Conservation (phyloP, 2,888 invertebrate species). For the Diplazon laetatorius region DNA sequence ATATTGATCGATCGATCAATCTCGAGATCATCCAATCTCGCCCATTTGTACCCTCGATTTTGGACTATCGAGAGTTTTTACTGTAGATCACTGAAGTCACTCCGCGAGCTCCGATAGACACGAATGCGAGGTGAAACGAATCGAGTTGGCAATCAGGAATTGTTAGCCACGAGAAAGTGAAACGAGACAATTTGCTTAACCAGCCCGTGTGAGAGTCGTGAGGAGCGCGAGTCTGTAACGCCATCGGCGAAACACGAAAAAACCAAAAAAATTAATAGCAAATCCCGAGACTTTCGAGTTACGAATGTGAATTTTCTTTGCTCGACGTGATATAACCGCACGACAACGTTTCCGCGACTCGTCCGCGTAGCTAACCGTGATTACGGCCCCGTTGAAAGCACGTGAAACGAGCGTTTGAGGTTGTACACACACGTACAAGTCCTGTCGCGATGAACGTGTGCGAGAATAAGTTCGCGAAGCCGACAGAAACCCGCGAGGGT, state of each 20-base stretch:
- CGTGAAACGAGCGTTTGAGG: conserved; percentile 3
- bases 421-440: too few relatives aligned
- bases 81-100: too few relatives aligned
- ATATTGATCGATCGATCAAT: too few relatives aligned
- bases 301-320: conserved; percentile 79
- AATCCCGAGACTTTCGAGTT: conserved; percentile 72
- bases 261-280: not conserved
- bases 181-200: conserved; percentile 77
- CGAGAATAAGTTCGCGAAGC: conserved; percentile 10
- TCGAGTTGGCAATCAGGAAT: conserved; percentile 67
- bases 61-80: too few relatives aligned
- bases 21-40: too few relatives aligned
- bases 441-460: too few relatives aligned
- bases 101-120: not conserved
- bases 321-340: conserved; percentile 44
- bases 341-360: conserved; percentile 60
- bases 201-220: conserved; percentile 14
- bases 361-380: conserved; percentile 71
- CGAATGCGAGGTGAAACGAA: conserved; percentile 38
- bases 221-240: conserved; percentile 11
- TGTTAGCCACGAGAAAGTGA: conserved; percentile 69
- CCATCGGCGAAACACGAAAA: conserved; percentile 16
- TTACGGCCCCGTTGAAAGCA: conserved; percentile 72
- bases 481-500: conserved; percentile 41
- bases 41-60: too few relatives aligned